A percentile compares a stretch with the other conserved stretches of the same genome.
phyloP scores from a whole-genome alignment of 30 jellyfish, hydroid and myxozoan species.

The Chironex yamaguchii region DNA sequence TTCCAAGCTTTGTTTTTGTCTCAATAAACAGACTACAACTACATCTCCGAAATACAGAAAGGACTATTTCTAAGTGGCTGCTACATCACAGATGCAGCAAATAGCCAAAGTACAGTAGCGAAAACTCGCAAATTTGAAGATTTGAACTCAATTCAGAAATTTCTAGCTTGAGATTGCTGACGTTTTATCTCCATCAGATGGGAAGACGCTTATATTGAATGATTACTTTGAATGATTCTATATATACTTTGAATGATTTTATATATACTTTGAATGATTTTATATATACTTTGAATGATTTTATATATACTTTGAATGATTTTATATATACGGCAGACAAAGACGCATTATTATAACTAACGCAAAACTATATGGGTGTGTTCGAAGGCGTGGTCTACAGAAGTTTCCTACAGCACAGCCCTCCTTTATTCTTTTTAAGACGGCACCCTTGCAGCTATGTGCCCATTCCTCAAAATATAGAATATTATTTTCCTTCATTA shows the following conservation, averaged over 20 bases:
- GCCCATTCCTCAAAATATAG: too few species aligned
- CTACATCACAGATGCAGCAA: too few species aligned
- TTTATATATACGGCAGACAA: background rate
- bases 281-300: background rate
- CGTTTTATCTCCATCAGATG: too few species aligned
- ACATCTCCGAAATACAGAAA: background rate
- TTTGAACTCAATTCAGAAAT: background rate
- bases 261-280: too few species aligned
- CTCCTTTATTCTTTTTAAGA: too few species aligned
- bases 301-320: background rate
- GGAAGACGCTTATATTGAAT: too few species aligned
- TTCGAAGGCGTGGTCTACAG: background rate
- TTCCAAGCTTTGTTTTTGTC: background rate
- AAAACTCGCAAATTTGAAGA: background rate
- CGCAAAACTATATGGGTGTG: background rate
- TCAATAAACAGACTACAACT: constrained; percentile 17
- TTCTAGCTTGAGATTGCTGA: background rate
- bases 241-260: too few species aligned
- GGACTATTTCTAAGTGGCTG: constrained; percentile 1
- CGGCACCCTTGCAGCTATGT: too few species aligned
- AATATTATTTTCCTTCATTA: too few species aligned
- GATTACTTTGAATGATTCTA: too few species aligned
- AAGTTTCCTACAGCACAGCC: background rate
- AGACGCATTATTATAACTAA: background rate
- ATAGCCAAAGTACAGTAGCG: too few species aligned